Base-by-base conservation (phyloP, 1,140 invertebrate genomes). In the Catajapyx aquilonaris region DNA sequence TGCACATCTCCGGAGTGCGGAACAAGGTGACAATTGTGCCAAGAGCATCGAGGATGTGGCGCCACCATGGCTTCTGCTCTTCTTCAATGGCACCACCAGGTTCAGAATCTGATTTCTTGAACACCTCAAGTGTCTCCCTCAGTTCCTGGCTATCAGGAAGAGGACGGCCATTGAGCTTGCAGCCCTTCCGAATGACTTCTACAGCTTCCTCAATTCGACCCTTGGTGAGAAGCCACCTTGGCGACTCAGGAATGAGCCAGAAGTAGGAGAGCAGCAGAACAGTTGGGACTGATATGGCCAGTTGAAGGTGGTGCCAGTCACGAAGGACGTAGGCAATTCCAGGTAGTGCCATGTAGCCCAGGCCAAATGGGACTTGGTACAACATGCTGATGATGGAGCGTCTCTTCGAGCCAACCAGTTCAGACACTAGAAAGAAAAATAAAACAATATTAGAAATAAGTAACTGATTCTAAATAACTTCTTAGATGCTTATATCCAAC, bases 341-440 rank as follows among this genome's bases (percentile, higher is more conserved):
- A 0, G 78, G 66, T 2, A 83, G 71, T 1, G 68, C 62, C 41
- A 80, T 71, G 43, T 83, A 76, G 7, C 75, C 74, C 11, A 76
- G 48, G 4, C 72, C 70, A 33, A 75, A 59, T 20, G 73, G 73
- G 49, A 77, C 74, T 46, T 75, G 63, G 54, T 76, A 77, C 44
- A 70, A 75, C 32, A 76, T 71, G 41, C 73, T 73, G 17, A 71
- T 66, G 37, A 77, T 68, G 1, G 73, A 75, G 18, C 74, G 59
- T 73, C 74, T 76, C 44, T 72, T 70, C 13, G 73, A 73, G 19
- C 72, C 71, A n/a, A 76, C 73, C 20, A 75, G 52, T n/a, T n/a
- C n/a, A n/a, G n/a, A n/a, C n/a, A n/a, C n/a, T n/a, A n/a, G n/a
- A n/a, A n/a, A n/a, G n/a, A 10, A 10, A 10, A 28, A 28, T 28